A percentile compares a stretch with the other conserved stretches of the same genome.
Evolutionary conservation across 2,113 vertebrate genomes (phyloP).

Genomic region (Alectura lathami): DNA sequence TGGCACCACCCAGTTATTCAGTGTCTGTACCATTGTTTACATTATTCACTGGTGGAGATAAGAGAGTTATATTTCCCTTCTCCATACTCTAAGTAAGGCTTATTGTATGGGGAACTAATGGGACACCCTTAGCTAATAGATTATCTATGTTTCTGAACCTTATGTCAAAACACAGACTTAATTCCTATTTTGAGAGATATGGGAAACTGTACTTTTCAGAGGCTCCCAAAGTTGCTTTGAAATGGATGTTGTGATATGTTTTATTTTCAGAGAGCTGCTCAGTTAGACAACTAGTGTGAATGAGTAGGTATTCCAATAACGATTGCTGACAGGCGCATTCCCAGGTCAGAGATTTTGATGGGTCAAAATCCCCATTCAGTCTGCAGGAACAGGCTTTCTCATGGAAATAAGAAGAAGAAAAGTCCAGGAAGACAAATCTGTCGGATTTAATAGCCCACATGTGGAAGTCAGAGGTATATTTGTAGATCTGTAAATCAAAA

Average conservation of each 20-base stretch:
- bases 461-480: conserved; percentile 14
- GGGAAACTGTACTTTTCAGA: neutral
- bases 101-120: neutral
- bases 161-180: neutral
- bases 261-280: neutral
- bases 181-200: neutral
- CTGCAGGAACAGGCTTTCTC: neutral
- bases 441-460: neutral
- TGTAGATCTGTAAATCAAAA: conserved; percentile 36
- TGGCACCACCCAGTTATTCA: neutral
- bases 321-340: neutral
- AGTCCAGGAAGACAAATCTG: conserved; percentile 14
- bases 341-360: neutral
- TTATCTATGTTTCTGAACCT: neutral
- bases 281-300: neutral
- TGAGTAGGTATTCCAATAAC: neutral
- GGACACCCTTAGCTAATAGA: neutral
- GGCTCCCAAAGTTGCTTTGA: neutral
- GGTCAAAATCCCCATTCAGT: neutral
- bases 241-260: neutral
- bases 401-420: conserved; percentile 5
- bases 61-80: neutral
- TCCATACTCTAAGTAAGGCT: neutral
- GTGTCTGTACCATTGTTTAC: neutral
- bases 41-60: neutral